Conservation (phyloP, 2,797 vertebrate genomes). For the Octomys mimax region DNA sequence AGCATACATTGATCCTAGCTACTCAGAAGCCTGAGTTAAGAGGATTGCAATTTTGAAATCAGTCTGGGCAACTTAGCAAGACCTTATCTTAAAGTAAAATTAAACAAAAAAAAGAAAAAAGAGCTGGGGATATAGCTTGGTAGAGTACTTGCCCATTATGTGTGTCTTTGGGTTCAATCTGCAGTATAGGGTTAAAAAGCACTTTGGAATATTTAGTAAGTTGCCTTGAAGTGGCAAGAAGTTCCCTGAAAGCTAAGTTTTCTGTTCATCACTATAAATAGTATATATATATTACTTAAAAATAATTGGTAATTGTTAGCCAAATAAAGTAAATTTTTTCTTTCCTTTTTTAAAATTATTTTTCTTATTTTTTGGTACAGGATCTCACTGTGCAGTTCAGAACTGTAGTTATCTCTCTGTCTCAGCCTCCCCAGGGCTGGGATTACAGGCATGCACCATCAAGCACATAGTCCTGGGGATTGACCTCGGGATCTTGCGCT, state of each 20-base stretch:
- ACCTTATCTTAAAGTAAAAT: neutral
- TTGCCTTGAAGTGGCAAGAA: constrained; percentile 37
- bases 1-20: neutral
- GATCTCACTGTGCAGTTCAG: no score
- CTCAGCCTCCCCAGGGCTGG: no score
- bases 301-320: neutral
- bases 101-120: neutral
- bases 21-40: neutral
- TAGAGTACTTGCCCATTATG: neutral
- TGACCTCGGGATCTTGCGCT: no score
- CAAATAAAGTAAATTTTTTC: constrained; percentile 16
- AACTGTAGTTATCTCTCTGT: no score
- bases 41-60: neutral
- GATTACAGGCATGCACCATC: no score
- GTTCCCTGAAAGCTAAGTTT: neutral
- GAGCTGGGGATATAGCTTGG: neutral
- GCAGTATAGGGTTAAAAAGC: neutral
- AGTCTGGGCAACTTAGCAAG: neutral
- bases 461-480: no score
- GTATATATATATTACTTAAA: neutral
- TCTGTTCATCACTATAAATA: constrained; percentile 28
- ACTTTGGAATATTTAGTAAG: constrained; percentile 12
- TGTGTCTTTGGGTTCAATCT: neutral
- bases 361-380: no score
- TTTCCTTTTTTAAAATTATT: no score